Conservation (phyloP, 1,140 invertebrate genomes). For the Philopotamus ludificatus region DNA sequence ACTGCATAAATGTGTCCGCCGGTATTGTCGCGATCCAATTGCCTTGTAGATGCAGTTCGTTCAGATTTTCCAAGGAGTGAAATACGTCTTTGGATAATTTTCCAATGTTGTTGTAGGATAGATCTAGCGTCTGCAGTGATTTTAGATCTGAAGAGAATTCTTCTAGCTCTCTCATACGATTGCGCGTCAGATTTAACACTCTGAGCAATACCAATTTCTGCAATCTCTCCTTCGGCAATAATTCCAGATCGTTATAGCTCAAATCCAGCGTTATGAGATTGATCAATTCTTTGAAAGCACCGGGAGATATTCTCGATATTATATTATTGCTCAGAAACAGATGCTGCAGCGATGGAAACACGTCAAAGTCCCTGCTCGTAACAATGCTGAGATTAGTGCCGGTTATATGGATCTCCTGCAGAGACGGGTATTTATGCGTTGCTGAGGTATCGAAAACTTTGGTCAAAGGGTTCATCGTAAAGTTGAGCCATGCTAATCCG, state of each 20-base stretch:
- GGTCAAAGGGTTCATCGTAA: constrained; percentile 77
- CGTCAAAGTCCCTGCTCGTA: constrained; percentile 83
- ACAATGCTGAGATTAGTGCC: constrained; percentile 82
- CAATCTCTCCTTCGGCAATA: constrained; percentile 80
- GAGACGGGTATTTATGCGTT: constrained; percentile 64
- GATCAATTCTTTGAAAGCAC: constrained; percentile 75
- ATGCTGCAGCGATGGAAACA: constrained; percentile 76
- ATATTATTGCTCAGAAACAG: constrained; percentile 73
- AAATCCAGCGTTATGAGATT: constrained; percentile 79
- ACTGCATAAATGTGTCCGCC: constrained; percentile 73
- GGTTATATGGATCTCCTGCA: constrained; percentile 79
- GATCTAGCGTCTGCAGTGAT: constrained; percentile 73
- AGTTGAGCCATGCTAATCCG: constrained; percentile 70
- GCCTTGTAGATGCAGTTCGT: constrained; percentile 74
- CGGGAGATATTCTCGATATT: constrained; percentile 78
- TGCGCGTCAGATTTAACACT: constrained; percentile 79
- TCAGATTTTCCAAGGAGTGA: constrained; percentile 69
- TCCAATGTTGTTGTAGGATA: constrained; percentile 81
- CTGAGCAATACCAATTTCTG: constrained; percentile 72
- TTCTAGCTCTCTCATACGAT: constrained; percentile 77
- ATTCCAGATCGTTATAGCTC: constrained; percentile 79
- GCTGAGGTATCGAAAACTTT: constrained; percentile 63
- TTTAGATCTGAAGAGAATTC: constrained; percentile 78
- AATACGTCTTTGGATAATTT: constrained; percentile 75
- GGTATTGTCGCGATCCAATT: constrained; percentile 81